phyloP scores from a whole-genome alignment of 2,113 vertebrate genomes.

The Engystomops pustulosus region DNA sequence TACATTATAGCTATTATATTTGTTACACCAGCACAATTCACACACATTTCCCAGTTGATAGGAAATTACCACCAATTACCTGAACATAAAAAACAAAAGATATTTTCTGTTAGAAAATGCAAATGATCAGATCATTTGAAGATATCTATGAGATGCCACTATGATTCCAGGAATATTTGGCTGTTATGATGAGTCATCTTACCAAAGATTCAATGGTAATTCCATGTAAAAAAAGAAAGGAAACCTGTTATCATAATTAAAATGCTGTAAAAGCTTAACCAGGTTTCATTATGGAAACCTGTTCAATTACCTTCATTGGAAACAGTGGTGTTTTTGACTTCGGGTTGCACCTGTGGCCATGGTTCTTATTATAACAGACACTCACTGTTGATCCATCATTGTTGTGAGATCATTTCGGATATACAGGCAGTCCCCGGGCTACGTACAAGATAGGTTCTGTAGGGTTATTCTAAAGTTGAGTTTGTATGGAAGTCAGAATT shows the following conservation, averaged over 20 bases:
- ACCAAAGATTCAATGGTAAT: not conserved
- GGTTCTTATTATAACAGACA: too few species aligned
- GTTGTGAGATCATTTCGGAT: too few species aligned
- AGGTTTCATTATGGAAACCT: too few species aligned
- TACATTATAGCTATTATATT: conserved; percentile 45
- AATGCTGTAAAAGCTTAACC: too few species aligned
- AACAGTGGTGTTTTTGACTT: too few species aligned
- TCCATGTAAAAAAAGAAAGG: not conserved
- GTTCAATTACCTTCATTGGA: too few species aligned
- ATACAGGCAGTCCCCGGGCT: too few species aligned
- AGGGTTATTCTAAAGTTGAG: too few species aligned
- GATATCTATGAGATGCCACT: not conserved
- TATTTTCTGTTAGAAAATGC: conserved; percentile 8
- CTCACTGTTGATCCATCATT: too few species aligned
- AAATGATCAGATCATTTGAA: not conserved
- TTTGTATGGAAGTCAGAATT: too few species aligned
- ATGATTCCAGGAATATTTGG: not conserved
- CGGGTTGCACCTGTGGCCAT: too few species aligned
- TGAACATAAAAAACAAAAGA: conserved; percentile 17
- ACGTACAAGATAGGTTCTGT: too few species aligned
- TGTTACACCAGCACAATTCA: conserved; percentile 46
- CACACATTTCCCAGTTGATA: conserved; percentile 27
- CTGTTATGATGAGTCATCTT: not conserved
- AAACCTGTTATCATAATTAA: not conserved
- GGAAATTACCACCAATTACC: conserved; percentile 30